A percentile compares a stretch with the other conserved stretches of the same genome.
phyloP scores from a whole-genome alignment of 2,797 vertebrate genomes.

The Tachyglossus aculeatus region DNA sequence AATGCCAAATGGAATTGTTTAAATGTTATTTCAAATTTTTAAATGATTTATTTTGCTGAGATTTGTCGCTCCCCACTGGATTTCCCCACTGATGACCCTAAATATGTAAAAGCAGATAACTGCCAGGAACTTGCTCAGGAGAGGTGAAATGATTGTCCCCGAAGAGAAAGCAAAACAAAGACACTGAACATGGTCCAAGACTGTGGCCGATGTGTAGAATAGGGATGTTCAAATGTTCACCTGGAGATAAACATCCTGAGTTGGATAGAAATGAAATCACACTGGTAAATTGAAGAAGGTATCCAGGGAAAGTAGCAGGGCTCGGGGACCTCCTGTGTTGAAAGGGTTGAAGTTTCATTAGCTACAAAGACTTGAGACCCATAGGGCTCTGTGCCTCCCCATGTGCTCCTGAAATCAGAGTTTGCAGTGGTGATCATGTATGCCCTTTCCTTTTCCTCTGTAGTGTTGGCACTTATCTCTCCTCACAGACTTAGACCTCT shows the following conservation, averaged over 20 bases:
- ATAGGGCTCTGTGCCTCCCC: neutral
- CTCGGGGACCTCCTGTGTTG: neutral
- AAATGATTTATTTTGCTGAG: no score
- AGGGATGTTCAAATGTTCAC: neutral
- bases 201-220: neutral
- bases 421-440: neutral
- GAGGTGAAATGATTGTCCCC: neutral
- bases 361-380: neutral
- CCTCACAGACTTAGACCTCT: neutral
- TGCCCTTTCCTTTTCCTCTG: neutral
- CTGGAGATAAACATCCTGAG: neutral
- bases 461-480: no score
- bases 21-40: no score
- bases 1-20: neutral
- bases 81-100: neutral
- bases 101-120: neutral
- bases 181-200: neutral
- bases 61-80: no score
- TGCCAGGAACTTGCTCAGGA: neutral
- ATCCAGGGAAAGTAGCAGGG: neutral
- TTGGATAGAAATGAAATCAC: neutral
- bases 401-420: neutral
- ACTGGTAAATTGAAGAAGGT: no score
- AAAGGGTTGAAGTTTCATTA: neutral
- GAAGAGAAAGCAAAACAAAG: neutral